phyloP scores from a whole-genome alignment of 2,888 invertebrate genomes.

The Bembecia ichneumoniformis region DNA sequence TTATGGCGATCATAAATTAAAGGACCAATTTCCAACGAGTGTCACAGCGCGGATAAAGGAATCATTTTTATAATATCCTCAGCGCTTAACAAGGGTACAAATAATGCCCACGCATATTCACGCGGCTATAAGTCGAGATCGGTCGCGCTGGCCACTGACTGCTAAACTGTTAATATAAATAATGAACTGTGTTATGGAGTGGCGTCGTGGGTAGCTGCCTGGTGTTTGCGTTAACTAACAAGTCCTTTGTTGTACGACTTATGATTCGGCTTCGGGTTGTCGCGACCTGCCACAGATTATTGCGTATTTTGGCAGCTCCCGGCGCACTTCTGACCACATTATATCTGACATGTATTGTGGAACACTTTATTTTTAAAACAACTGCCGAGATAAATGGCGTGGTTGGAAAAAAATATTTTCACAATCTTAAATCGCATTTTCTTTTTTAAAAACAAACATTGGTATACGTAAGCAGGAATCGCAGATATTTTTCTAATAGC shows the following conservation, averaged over 20 bases:
- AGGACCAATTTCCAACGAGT: slow-evolving; percentile 69
- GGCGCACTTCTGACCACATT: slow-evolving; percentile 38
- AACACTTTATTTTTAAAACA: too few species aligned
- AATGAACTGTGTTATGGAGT: slow-evolving; percentile 69
- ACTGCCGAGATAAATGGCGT: too few species aligned
- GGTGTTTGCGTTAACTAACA: slow-evolving; percentile 51
- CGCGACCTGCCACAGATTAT: slow-evolving; percentile 3
- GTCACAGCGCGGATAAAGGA: slow-evolving; percentile 70
- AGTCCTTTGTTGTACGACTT: slow-evolving; percentile 50
- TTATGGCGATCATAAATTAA: slow-evolving; percentile 69
- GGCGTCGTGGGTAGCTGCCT: slow-evolving; percentile 52
- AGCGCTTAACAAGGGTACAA: slow-evolving; percentile 70
- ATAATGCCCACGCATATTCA: slow-evolving; percentile 72
- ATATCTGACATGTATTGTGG: slow-evolving; percentile 12
- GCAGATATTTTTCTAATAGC: too few species aligned
- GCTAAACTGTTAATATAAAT: slow-evolving; percentile 73
- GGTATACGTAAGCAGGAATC: too few species aligned
- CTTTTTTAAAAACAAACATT: too few species aligned
- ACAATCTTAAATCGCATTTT: too few species aligned
- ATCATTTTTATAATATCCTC: slow-evolving; percentile 72
- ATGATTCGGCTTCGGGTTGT: slow-evolving; percentile 18
- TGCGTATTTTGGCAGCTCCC: slow-evolving; percentile 8
- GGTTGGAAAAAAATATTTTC: too few species aligned
- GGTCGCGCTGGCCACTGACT: slow-evolving; percentile 57
- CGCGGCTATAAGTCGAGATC: slow-evolving; percentile 64